Percentiles rank a stretch among this genome's conserved stretches.
Evolutionary conservation across 2,888 invertebrate genomes (phyloP).

Genomic region (Microctonus brassicae): DNA sequence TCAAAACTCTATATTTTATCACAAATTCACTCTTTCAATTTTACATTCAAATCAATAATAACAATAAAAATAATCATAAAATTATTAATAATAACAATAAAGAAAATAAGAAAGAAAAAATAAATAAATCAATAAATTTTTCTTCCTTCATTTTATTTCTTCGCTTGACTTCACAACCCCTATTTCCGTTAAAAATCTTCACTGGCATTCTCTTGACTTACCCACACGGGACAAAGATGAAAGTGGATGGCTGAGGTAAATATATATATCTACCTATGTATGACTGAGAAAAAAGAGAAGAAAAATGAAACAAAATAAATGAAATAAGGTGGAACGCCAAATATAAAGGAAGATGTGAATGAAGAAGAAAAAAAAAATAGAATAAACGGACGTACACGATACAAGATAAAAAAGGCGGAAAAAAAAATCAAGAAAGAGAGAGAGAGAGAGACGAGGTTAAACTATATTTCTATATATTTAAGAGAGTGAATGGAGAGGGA

Average conservation of each 20-base stretch:
- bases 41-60: too few relatives aligned
- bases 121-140: not conserved
- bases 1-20: too few relatives aligned
- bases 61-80: too few relatives aligned
- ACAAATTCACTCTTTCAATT: too few relatives aligned
- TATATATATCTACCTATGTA: not conserved
- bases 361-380: conserved; percentile 12
- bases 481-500: not conserved
- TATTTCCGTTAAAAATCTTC: not conserved
- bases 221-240: not conserved
- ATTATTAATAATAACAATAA: too few relatives aligned
- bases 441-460: not conserved
- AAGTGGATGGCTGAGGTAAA: not conserved
- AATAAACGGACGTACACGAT: conserved; percentile 5
- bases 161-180: not conserved
- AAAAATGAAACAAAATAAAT: not conserved
- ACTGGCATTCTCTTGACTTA: not conserved
- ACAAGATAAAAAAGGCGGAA: not conserved
- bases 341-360: not conserved
- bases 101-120: not conserved
- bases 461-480: too few relatives aligned
- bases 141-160: not conserved
- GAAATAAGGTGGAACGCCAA: not conserved
- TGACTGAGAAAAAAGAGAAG: not conserved
- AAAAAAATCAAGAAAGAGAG: not conserved